Conservation (phyloP, 30 jellyfish, hydroid and myxozoan genomes). For the Turritopsis dohrnii region DNA sequence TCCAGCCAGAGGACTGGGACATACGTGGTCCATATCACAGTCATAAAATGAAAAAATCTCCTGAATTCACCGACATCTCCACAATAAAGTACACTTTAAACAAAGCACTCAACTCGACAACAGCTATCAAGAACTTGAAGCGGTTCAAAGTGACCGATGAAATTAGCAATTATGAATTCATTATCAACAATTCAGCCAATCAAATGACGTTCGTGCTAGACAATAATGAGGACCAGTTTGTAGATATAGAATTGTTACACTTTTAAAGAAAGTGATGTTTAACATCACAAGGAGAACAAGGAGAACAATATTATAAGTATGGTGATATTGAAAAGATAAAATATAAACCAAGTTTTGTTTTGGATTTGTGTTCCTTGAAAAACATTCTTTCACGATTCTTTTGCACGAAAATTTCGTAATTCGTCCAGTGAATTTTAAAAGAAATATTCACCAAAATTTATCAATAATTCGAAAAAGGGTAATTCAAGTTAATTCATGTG, state of each 20-base stretch:
- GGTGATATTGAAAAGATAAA: too few relatives aligned
- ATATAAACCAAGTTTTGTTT: too few relatives aligned
- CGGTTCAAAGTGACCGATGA: background rate
- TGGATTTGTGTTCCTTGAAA: too few relatives aligned
- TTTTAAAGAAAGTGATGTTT: background rate
- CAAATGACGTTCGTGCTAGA: constrained; percentile 9
- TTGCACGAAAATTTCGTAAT: too few relatives aligned
- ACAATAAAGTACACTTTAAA: constrained; percentile 9
- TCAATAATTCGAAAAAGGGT: too few relatives aligned
- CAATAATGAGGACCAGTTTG: background rate
- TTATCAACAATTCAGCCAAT: background rate
- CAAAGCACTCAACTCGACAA: background rate
- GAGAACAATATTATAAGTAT: too few relatives aligned
- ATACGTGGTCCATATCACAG: background rate
- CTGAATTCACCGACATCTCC: background rate
- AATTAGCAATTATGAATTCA: constrained; percentile 14
- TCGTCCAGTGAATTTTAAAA: too few relatives aligned
- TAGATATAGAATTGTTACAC: background rate
- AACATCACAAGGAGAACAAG: too few relatives aligned
- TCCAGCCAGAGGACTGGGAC: background rate
- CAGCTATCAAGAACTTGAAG: background rate
- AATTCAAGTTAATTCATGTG: too few relatives aligned
- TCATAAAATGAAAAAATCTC: background rate
- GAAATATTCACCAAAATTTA: too few relatives aligned
- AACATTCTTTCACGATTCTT: too few relatives aligned